Conservation (phyloP, 2,113 vertebrate genomes). For the Poeciliopsis prolifica region DNA sequence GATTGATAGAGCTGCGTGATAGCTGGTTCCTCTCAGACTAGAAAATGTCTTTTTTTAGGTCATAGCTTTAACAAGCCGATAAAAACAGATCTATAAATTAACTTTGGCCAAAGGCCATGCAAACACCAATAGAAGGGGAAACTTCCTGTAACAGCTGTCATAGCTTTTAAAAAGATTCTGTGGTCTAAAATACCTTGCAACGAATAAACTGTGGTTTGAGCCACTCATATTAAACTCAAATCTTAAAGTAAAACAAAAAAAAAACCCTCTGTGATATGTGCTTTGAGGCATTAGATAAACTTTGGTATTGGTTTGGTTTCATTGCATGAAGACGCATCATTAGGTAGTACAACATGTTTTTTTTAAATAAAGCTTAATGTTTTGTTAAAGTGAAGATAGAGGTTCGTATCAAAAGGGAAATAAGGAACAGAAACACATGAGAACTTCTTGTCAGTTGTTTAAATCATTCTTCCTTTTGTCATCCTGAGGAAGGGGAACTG, state of each 20-base stretch:
- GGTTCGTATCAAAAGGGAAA: neutral
- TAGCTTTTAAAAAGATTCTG: neutral
- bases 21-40: neutral
- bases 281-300: neutral
- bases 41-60: neutral
- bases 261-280: neutral
- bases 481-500: slow-evolving; percentile 21
- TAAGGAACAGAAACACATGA: slow-evolving; percentile 10
- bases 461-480: neutral
- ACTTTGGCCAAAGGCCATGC: neutral
- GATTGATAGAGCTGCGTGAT: neutral
- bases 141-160: no score
- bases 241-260: neutral
- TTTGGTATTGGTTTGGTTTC: neutral
- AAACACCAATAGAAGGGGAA: neutral
- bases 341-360: neutral
- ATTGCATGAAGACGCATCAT: neutral
- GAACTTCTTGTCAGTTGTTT: slow-evolving; percentile 1
- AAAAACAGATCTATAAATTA: neutral
- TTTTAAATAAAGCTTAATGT: neutral
- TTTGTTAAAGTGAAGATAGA: neutral
- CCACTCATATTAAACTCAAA: neutral
- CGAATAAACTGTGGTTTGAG: neutral
- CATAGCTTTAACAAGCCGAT: neutral
- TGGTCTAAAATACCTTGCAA: neutral